Percentiles rank a stretch among this genome's conserved stretches.
Evolutionary conservation across 2,797 vertebrate genomes (phyloP).

Genomic region (Spinus pinus): DNA sequence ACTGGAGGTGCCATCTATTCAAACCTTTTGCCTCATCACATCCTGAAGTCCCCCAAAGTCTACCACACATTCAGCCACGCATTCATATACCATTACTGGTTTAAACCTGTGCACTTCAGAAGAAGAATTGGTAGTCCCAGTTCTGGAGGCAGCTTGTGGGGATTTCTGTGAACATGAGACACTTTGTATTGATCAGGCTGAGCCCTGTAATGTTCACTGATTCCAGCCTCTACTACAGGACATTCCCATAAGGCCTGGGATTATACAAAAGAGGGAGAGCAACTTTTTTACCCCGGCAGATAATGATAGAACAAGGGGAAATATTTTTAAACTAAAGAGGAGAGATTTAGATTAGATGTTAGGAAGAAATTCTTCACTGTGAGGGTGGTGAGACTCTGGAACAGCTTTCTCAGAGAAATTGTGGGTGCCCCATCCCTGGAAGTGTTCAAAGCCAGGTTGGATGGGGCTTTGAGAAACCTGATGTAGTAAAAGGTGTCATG

Average conservation of each 20-base stretch:
- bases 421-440: not conserved
- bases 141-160: not conserved
- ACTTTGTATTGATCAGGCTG: not conserved
- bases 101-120: not conserved
- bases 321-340: not conserved
- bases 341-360: not conserved
- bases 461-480: not conserved
- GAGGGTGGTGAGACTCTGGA: not conserved
- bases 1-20: not conserved
- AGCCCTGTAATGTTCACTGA: not conserved
- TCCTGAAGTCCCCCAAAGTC: not conserved
- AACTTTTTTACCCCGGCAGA: not conserved
- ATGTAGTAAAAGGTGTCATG: not conserved
- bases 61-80: rapidly evolving
- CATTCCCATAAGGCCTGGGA: not conserved
- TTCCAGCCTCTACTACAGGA: not conserved
- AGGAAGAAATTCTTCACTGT: not conserved
- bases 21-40: not conserved
- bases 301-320: not conserved
- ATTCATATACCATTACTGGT: not conserved
- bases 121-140: not conserved
- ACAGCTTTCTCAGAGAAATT: not conserved
- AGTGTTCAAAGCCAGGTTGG: not conserved
- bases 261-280: not conserved
- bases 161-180: not conserved